Conservation (phyloP, 2,888 invertebrate genomes). For the Graphium colonna region DNA sequence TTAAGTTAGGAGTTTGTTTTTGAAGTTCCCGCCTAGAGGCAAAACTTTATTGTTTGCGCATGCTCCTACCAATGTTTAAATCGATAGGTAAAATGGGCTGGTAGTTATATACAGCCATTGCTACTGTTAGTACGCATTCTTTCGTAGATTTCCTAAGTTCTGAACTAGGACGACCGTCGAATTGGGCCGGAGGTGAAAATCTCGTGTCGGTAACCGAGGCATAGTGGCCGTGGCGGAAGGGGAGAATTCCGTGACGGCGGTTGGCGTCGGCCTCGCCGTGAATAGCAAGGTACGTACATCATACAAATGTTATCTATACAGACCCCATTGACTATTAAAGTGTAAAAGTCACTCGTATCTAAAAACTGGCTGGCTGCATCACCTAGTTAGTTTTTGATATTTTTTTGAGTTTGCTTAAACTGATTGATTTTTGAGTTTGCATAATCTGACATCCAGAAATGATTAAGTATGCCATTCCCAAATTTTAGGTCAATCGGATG, state of each 20-base stretch:
- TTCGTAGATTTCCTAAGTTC: not conserved
- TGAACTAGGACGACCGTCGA: not conserved
- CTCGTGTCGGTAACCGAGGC: conserved; percentile 1
- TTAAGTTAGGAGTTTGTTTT: no score
- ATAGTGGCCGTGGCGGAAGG: conserved; percentile 69
- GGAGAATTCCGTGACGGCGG: conserved; percentile 62
- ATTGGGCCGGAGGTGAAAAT: conserved; percentile 8
- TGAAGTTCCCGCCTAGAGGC: no score
- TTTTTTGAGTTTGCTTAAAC: no score
- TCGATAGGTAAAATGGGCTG: not conserved
- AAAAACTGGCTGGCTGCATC: no score
- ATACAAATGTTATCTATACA: not conserved
- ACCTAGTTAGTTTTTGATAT: no score
- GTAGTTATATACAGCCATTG: not conserved
- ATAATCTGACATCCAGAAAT: no score
- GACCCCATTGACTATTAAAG: no score
- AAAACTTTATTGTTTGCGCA: conserved; percentile 11
- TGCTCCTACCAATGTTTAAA: not conserved
- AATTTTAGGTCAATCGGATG: no score
- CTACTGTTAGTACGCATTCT: conserved; percentile 1
- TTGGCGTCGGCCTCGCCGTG: conserved; percentile 77
- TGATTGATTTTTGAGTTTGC: no score
- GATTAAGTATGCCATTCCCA: no score
- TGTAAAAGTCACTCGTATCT: no score
- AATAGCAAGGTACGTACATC: conserved; percentile 60